These are phyloP conservation scores for Willowsia nigromaculata DNA, from an alignment of 2,888 invertebrate genomes.

Conservation along the genomic window DNA sequence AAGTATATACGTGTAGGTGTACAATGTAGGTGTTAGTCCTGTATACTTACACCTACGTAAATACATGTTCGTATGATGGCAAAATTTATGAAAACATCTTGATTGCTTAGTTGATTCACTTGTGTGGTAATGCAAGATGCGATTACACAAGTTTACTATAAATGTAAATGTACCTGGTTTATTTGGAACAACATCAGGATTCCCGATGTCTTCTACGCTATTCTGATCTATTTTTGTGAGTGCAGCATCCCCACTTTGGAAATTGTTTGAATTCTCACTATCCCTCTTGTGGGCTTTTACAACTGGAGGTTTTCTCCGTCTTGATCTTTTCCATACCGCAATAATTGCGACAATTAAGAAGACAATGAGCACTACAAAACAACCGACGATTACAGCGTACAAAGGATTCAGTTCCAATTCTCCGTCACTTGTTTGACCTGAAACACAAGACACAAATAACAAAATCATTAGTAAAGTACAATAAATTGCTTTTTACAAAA, in stretches of 20 bases:
- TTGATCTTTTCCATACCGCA: constrained; percentile 78
- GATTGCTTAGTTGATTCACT: too few relatives aligned
- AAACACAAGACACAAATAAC: background rate
- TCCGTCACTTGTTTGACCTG: constrained; percentile 73
- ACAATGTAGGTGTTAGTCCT: too few relatives aligned
- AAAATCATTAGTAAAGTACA: background rate
- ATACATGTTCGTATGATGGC: too few relatives aligned
- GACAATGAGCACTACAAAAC: constrained; percentile 76
- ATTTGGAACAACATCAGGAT: constrained; percentile 93
- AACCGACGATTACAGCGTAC: constrained; percentile 77
- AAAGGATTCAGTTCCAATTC: constrained; percentile 77
- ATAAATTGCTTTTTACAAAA: background rate
- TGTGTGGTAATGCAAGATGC: too few relatives aligned
- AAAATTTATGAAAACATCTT: too few relatives aligned
- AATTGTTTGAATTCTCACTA: constrained; percentile 74
- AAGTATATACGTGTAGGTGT: too few relatives aligned
- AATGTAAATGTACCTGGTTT: constrained; percentile 86
- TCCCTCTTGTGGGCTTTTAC: constrained; percentile 75
- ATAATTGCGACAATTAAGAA: constrained; percentile 76
- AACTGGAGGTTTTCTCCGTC: constrained; percentile 76
- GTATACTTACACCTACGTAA: too few relatives aligned
- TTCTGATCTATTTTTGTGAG: constrained; percentile 77
- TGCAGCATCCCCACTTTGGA: constrained; percentile 72
- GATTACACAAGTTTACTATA: background rate
- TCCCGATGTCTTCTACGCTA: constrained; percentile 80